A percentile compares a stretch with the other conserved stretches of the same genome.
Conservation (phyloP, 2,888 invertebrate genomes). For the Glyphotaelius pellucidus region DNA sequence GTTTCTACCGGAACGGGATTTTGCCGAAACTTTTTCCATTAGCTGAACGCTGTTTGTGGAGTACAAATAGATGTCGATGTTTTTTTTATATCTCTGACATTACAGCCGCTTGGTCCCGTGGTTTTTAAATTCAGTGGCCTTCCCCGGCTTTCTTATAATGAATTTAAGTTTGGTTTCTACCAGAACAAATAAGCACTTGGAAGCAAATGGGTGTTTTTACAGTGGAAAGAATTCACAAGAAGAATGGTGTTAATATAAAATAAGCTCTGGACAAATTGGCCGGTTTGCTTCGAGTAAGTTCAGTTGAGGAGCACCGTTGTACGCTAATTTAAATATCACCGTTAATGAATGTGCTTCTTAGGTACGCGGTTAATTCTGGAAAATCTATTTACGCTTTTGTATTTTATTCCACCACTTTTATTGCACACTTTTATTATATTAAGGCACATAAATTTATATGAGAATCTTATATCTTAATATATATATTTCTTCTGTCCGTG, state of each 20-base stretch:
- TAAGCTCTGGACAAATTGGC: neutral
- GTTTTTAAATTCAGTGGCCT: slow-evolving; percentile 22
- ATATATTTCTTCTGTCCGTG: too few relatives aligned
- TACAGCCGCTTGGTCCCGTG: slow-evolving; percentile 17
- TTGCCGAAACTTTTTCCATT: slow-evolving; percentile 62
- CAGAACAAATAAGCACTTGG: slow-evolving; percentile 20
- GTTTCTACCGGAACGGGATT: slow-evolving; percentile 57
- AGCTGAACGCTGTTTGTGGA: slow-evolving; percentile 56
- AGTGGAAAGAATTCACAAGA: neutral
- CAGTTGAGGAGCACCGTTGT: neutral
- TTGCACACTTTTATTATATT: too few relatives aligned
- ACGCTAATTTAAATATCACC: neutral
- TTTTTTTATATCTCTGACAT: slow-evolving; percentile 58
- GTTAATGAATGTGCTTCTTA: neutral
- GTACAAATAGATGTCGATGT: slow-evolving; percentile 62
- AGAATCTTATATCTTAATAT: too few relatives aligned
- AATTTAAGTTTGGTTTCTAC: slow-evolving; percentile 9
- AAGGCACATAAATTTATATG: too few relatives aligned
- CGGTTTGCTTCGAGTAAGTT: neutral
- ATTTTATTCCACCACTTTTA: neutral
- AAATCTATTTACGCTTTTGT: neutral
- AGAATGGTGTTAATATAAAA: neutral
- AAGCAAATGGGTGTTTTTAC: slow-evolving; percentile 4
- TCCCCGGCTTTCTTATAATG: neutral
- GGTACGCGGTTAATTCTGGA: neutral